Conservation (phyloP, 2,113 vertebrate species). For the Bombycilla garrulus region DNA sequence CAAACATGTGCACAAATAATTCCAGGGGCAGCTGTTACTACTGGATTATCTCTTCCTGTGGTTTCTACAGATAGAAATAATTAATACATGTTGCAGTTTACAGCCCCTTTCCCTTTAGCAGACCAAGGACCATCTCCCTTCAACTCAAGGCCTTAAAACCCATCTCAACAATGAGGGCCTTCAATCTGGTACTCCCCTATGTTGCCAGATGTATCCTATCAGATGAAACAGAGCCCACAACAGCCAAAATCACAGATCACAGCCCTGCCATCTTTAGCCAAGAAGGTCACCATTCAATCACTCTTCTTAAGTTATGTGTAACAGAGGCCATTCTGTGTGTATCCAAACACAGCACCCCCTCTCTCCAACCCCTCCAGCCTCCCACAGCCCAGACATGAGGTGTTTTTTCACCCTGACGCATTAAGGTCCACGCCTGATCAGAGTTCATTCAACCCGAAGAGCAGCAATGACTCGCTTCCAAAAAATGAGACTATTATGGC, state of each 20-base stretch:
- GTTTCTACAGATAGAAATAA: not conserved
- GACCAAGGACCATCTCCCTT: not conserved
- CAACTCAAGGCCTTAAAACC: not conserved
- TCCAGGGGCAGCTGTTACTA: slow-evolving; percentile 65
- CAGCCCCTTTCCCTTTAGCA: not conserved
- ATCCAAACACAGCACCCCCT: not conserved
- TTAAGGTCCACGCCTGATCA: slow-evolving; percentile 1
- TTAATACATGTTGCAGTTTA: not conserved
- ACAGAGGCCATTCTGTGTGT: not conserved
- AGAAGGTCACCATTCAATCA: not conserved
- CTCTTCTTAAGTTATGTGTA: not conserved
- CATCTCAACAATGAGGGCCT: not conserved
- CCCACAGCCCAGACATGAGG: not conserved
- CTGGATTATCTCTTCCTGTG: slow-evolving; percentile 46
- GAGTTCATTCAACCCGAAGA: not conserved
- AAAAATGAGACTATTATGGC: slow-evolving; percentile 31
- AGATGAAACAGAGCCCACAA: rapidly evolving
- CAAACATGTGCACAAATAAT: slow-evolving; percentile 57
- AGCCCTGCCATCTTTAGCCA: not conserved
- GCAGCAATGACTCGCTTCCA: not conserved
- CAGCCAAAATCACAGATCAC: not conserved
- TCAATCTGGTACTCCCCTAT: not conserved
- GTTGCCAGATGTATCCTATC: not conserved
- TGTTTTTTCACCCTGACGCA: not conserved
- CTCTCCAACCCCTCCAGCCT: not conserved